Percentiles rank a stretch among this genome's conserved stretches.
These are phyloP conservation scores for Halictus quadricinctus DNA, from an alignment of 2,888 invertebrate species.

Conservation along the genomic window DNA sequence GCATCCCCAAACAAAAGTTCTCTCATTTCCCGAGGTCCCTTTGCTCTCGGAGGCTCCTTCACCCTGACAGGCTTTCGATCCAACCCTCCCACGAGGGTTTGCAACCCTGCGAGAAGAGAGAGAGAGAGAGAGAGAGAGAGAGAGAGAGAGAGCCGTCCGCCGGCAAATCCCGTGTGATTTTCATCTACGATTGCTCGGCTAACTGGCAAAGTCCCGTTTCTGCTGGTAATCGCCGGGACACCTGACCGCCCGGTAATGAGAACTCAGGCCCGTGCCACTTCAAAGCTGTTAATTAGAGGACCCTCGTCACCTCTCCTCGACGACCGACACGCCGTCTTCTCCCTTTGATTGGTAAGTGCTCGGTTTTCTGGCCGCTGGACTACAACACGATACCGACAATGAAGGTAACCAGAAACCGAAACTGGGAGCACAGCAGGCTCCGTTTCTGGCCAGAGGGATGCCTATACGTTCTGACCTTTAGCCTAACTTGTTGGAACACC, in stretches of 20 bases:
- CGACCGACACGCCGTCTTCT: constrained; percentile 32
- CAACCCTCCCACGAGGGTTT: not conserved
- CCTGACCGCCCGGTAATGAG: constrained; percentile 67
- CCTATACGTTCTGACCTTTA: not conserved
- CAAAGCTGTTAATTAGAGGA: constrained; percentile 72
- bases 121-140: not conserved
- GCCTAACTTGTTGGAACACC: not conserved
- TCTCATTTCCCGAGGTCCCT: constrained; percentile 23
- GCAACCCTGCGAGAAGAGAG: not conserved
- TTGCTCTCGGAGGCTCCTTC: not conserved
- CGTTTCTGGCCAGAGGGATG: not conserved
- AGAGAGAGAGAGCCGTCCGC: not conserved
- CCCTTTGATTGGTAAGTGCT: constrained; percentile 67
- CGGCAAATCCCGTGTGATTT: constrained; percentile 41
- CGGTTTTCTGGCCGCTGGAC: constrained; percentile 58
- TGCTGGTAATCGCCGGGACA: constrained; percentile 51
- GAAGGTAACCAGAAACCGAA: constrained; percentile 56
- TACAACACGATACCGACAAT: constrained; percentile 52
- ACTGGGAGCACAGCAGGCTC: not conserved
- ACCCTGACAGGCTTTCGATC: not conserved
- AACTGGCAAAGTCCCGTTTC: constrained; percentile 34
- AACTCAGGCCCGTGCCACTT: constrained; percentile 65
- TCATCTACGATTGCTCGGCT: constrained; percentile 29
- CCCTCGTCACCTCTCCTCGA: constrained; percentile 69
- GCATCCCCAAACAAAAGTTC: constrained; percentile 25